These are phyloP conservation scores for Ibycter americanus DNA, from an alignment of 2,797 vertebrate genomes.

Conservation along the genomic window DNA sequence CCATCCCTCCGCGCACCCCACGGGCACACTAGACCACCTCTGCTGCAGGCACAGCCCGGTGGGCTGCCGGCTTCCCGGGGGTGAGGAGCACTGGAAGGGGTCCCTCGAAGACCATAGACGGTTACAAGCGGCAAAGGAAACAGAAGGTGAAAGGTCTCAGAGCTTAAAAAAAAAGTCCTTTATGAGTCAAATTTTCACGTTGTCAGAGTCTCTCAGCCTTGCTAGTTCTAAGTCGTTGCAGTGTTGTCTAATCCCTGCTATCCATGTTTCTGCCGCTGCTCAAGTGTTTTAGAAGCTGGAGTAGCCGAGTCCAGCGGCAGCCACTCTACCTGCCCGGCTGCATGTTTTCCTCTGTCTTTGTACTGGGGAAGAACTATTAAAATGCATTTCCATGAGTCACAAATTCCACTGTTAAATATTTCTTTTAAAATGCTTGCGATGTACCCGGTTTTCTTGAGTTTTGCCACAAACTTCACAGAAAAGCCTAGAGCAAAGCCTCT, in stretches of 20 bases:
- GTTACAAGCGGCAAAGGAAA: not conserved
- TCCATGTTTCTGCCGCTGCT: not conserved
- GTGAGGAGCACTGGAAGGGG: not conserved
- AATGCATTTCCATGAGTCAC: conserved; percentile 2
- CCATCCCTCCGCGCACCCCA: not conserved
- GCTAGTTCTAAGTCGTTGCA: not conserved
- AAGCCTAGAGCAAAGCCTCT: not conserved
- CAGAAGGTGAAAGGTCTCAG: not conserved
- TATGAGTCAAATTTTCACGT: not conserved
- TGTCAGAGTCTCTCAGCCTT: not conserved
- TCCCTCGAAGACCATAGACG: not conserved
- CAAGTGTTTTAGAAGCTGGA: not conserved
- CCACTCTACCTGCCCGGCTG: not conserved
- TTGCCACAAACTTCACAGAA: not conserved
- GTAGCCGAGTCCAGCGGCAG: accelerated
- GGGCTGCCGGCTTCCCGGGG: not conserved
- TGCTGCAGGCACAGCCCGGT: accelerated
- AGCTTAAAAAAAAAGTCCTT: not conserved
- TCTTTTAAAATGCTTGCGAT: not conserved
- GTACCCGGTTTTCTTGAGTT: not conserved
- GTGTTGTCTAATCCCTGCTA: not conserved
- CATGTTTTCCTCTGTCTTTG: not conserved
- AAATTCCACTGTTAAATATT: not conserved
- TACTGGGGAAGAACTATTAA: not conserved
- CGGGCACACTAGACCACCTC: not conserved